Evolutionary conservation across 2,888 invertebrate species (phyloP).

Genomic region (Bellardia pandia): DNA sequence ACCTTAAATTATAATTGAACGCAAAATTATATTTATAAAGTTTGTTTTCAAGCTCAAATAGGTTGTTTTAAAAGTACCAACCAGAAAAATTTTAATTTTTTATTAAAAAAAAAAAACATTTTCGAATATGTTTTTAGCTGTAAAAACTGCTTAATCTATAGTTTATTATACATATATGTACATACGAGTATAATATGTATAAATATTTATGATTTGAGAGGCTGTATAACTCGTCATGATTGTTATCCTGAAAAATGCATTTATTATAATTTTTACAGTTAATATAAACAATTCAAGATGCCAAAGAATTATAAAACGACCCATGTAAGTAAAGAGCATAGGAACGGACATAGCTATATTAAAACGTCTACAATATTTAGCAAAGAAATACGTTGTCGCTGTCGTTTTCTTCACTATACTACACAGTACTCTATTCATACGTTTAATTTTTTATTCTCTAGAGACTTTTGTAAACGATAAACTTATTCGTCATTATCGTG

Average conservation of each 20-base stretch:
- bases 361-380: neutral
- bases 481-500: constrained; percentile 71
- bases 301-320: constrained; percentile 5
- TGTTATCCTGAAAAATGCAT: no score
- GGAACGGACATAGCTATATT: neutral
- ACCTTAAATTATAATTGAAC: constrained; percentile 52
- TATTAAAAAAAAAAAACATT: no score
- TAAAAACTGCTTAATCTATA: no score
- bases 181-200: no score
- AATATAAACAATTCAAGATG: neutral
- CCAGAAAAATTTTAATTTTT: no score
- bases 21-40: constrained; percentile 11
- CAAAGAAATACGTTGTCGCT: constrained; percentile 27
- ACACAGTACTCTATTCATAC: neutral
- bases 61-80: neutral
- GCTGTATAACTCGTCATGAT: no score
- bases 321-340: neutral
- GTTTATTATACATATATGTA: no score
- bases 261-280: no score
- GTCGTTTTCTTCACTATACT: constrained; percentile 19
- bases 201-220: no score
- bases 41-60: neutral
- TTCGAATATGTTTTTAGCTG: no score
- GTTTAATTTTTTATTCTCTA: constrained; percentile 3
- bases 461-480: constrained; percentile 49